A percentile compares a stretch with the other conserved stretches of the same genome.
Conservation (phyloP, 2,888 invertebrate species). For the Metallyticus violacea region DNA sequence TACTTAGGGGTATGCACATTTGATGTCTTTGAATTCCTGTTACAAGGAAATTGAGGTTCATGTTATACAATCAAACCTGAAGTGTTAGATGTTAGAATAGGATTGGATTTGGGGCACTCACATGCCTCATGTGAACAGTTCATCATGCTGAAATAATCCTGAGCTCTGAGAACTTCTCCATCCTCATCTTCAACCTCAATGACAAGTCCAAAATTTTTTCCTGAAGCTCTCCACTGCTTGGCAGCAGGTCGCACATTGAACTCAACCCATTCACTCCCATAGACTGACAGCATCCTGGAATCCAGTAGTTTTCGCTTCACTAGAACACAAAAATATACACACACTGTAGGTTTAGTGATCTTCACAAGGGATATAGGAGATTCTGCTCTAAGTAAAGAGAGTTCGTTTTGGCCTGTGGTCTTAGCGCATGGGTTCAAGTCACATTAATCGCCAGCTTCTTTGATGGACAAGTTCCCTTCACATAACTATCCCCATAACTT, state of each 20-base stretch:
- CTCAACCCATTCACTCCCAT: constrained; percentile 49
- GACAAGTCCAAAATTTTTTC: constrained; percentile 50
- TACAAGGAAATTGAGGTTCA: neutral
- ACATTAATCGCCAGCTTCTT: too few species aligned
- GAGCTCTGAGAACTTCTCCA: constrained; percentile 50
- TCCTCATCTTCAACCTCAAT: constrained; percentile 60
- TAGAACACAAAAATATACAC: too few species aligned
- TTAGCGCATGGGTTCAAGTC: too few species aligned
- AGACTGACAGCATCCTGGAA: constrained; percentile 48
- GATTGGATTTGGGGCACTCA: constrained; percentile 42
- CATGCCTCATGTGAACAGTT: constrained; percentile 51
- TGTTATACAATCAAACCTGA: neutral
- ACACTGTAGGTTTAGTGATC: too few species aligned
- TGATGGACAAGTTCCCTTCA: too few species aligned
- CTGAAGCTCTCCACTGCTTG: constrained; percentile 46
- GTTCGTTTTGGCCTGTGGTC: too few species aligned
- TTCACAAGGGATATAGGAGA: too few species aligned
- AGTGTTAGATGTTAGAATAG: neutral
- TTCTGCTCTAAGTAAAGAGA: too few species aligned
- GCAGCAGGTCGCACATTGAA: constrained; percentile 51
- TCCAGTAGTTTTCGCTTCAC: constrained; percentile 51
- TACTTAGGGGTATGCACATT: too few species aligned
- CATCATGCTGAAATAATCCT: constrained; percentile 51
- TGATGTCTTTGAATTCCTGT: too few species aligned
- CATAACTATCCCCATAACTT: too few species aligned